Base-by-base conservation (phyloP, 2,888 invertebrate genomes). In the Phaedon cochleariae region DNA sequence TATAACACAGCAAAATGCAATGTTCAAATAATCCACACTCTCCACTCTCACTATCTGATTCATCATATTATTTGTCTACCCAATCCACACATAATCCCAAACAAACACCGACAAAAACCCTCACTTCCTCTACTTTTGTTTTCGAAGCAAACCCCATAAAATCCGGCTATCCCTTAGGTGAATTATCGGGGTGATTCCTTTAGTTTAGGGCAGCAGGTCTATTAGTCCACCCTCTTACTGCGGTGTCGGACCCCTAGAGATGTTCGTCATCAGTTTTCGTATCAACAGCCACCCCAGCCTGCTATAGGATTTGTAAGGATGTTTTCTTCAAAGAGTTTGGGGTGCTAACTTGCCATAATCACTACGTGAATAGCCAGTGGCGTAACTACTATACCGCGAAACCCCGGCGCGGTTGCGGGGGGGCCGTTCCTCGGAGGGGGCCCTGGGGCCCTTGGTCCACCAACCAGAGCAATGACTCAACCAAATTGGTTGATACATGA, bases 201-300 rank as follows among this genome's bases (percentile, higher is more conserved):
- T n/a, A n/a, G n/a, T n/a, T n/a, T 46, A 58, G 63, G 63, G 63
- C 58, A 52, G 63, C 57, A 57, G 57, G 63, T 63, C 63, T 63
- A 58, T 58, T 52, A 57, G 63, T 31, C 45, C 62, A 41, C 52
- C 62, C 52, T 49, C 49, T 58, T 58, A 54, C 31, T 31, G 63
- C 34, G 52, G 62, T 53, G 58, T 58, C 34, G 22, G 52, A 37
- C 52, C 62, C 62, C 62, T 18, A 21, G 55, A 21, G 62, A 62
- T 22, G 57, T 45, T 57, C 41, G 57, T 57, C 57, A 57, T 45
- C 57, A 29, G 26, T 45, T 45, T 45, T 45, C 26, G 57, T 31
- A 57, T 45, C 31, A 57, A 57, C 26, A 57, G 18, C 55, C 41
- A 55, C 55, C 55, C 55, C 55, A 26, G 26, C n/a, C n/a, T n/a